Evolutionary conservation across 1,140 invertebrate species (phyloP).

Genomic region (Apis laboriosa): DNA sequence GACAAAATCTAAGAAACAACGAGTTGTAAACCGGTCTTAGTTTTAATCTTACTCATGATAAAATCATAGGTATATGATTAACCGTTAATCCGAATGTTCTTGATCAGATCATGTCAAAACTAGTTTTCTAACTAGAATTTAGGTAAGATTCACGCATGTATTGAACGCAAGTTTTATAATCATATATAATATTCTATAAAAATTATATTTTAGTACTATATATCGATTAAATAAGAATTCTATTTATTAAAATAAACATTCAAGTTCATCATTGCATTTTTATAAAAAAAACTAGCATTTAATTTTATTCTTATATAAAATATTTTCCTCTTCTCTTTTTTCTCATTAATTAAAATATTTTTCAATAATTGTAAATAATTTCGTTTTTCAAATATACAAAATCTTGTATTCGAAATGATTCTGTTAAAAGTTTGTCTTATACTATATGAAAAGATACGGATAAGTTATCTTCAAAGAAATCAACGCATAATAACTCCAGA

Average conservation of each 20-base stretch:
- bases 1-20: conserved; percentile 12
- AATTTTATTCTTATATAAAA: background rate
- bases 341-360: background rate
- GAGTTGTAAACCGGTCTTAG: conserved; percentile 19
- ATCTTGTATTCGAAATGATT: background rate
- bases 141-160: background rate
- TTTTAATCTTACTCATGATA: background rate
- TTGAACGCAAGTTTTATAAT: background rate
- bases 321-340: background rate
- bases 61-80: conserved; percentile 13
- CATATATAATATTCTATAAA: background rate
- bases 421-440: background rate
- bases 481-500: conserved; percentile 9
- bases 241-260: background rate
- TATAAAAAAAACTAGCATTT: too few species aligned
- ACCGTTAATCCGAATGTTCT: conserved; percentile 29
- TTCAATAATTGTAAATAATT: background rate
- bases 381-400: background rate
- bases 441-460: conserved; percentile 1
- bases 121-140: background rate
- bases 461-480: conserved; percentile 17
- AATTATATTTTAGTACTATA: background rate
- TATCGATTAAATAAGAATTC: background rate
- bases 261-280: background rate
- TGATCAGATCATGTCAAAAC: background rate